A percentile compares a stretch with the other conserved stretches of the same genome.
Evolutionary conservation across 2,888 invertebrate genomes (phyloP).

Genomic region (Eilema sororculum): DNA sequence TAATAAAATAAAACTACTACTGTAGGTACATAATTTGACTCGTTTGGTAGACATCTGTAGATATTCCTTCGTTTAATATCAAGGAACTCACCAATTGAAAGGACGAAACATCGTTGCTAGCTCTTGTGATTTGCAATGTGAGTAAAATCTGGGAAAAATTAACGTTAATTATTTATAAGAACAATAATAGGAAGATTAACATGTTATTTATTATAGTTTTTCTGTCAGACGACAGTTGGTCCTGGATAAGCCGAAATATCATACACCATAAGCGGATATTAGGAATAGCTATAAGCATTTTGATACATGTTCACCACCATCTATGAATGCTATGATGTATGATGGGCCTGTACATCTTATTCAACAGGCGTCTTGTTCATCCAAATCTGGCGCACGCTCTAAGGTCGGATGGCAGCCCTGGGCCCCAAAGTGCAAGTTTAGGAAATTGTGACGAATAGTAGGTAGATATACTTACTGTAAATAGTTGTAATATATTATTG

Average conservation of each 20-base stretch:
- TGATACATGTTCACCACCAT: not conserved
- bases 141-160: constrained; percentile 21
- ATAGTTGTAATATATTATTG: constrained; percentile 14
- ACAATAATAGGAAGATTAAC: too few relatives aligned
- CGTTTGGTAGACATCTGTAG: not conserved
- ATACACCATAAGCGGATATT: too few relatives aligned
- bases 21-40: too few relatives aligned
- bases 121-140: constrained; percentile 22
- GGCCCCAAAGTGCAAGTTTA: not conserved
- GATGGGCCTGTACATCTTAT: not conserved
- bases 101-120: constrained; percentile 59
- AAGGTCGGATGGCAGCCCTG: too few relatives aligned
- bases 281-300: too few relatives aligned
- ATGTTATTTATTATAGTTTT: too few relatives aligned
- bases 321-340: not conserved
- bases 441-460: not conserved
- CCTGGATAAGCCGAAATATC: too few relatives aligned
- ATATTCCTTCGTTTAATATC: not conserved
- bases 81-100: constrained; percentile 61
- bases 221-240: not conserved
- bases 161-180: not conserved
- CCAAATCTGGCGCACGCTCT: too few relatives aligned
- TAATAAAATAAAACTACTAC: too few relatives aligned
- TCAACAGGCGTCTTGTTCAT: too few relatives aligned
- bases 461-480: constrained; percentile 13